Evolutionary conservation across 2,797 vertebrate genomes (phyloP).

Genomic region (Chromobotia macracanthus): DNA sequence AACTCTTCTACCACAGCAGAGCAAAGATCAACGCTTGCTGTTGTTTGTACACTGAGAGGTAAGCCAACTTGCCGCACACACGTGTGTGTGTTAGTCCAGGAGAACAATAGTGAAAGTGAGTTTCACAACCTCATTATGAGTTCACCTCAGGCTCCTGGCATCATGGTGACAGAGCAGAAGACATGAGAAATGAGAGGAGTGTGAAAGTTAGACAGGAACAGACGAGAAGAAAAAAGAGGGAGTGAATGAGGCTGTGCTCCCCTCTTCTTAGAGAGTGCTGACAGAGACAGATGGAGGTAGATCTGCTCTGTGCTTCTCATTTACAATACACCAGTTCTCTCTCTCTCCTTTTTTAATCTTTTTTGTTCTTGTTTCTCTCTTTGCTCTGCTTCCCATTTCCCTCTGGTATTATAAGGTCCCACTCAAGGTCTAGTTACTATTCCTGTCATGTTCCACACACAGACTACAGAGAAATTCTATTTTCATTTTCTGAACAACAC

Average conservation of each 20-base stretch:
- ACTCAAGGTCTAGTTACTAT: background rate
- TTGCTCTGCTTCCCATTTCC: constrained; percentile 18
- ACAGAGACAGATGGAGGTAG: constrained; percentile 50
- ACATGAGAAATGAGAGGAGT: constrained; percentile 50
- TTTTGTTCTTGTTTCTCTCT: constrained; percentile 22
- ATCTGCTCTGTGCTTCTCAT: constrained; percentile 39
- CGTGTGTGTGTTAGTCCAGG: constrained; percentile 32
- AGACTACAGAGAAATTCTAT: background rate
- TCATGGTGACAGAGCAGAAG: constrained; percentile 47
- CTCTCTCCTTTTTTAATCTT: background rate
- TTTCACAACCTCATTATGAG: constrained; percentile 55
- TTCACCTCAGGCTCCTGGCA: constrained; percentile 55
- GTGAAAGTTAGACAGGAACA: constrained; percentile 21
- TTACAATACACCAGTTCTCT: constrained; percentile 18
- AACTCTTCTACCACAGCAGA: constrained; percentile 28
- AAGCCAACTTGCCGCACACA: constrained; percentile 10
- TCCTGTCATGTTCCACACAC: constrained; percentile 7
- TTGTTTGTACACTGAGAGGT: constrained; percentile 34
- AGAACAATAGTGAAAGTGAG: constrained; percentile 46
- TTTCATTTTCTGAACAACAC: background rate
- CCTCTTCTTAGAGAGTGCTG: constrained; percentile 28
- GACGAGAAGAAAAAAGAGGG: constrained; percentile 20
- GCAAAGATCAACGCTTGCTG: constrained; percentile 47
- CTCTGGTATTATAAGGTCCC: background rate
- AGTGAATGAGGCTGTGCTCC: constrained; percentile 32